Conservation (phyloP, 1,140 invertebrate genomes). For the Lepidotrigona ventralis region DNA sequence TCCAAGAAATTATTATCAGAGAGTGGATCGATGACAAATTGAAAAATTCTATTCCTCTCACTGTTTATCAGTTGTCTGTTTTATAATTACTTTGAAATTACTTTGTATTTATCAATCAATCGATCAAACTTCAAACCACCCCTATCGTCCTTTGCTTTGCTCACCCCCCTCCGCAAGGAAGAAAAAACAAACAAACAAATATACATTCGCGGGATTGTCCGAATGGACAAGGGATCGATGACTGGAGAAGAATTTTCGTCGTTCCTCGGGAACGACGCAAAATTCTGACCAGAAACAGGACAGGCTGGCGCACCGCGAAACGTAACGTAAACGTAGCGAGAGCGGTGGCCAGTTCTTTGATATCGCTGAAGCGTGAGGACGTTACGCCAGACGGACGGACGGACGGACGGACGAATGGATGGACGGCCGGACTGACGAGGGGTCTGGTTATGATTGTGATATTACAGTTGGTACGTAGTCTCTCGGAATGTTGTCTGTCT, state of each 20-base stretch:
- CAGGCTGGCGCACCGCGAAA: conserved; percentile 48
- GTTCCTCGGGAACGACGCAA: conserved; percentile 31
- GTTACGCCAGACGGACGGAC: conserved; percentile 71
- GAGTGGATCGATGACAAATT: no score
- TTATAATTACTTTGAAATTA: no score
- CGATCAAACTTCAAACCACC: no score
- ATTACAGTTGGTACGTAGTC: conserved; percentile 74
- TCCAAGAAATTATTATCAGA: no score
- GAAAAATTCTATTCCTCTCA: no score
- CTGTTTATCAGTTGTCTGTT: no score
- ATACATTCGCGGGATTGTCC: not conserved
- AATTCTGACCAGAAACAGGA: conserved; percentile 50
- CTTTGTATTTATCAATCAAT: no score
- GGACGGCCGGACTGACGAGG: conserved; percentile 64
- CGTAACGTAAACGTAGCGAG: conserved; percentile 65
- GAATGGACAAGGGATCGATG: not conserved
- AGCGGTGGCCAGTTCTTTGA: conserved; percentile 71
- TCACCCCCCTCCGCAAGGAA: no score
- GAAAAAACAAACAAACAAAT: no score
- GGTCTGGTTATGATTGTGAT: conserved; percentile 78
- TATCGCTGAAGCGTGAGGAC: conserved; percentile 76
- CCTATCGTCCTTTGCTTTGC: no score
- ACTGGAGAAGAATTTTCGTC: not conserved
- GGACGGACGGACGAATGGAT: conserved; percentile 44
- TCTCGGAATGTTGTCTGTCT: conserved; percentile 69